Conservation (phyloP, 2,113 vertebrate species). For the Oriolus oriolus region DNA sequence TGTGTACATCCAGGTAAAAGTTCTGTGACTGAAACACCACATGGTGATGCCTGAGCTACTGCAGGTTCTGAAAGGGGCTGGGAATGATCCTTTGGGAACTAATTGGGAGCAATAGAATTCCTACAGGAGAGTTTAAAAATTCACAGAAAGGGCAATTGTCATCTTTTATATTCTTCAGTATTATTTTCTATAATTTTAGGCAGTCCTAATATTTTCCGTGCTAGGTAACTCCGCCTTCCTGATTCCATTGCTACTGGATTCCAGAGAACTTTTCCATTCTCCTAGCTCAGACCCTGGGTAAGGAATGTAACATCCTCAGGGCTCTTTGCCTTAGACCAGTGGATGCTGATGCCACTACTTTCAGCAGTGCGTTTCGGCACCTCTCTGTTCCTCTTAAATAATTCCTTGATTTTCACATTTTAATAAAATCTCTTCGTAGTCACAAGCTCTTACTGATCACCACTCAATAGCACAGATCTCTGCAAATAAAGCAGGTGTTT, state of each 20-base stretch:
- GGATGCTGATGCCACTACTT: not conserved
- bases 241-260: not conserved
- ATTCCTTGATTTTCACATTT: not conserved
- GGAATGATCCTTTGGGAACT: not conserved
- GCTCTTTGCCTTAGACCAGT: not conserved
- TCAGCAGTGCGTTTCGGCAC: not conserved
- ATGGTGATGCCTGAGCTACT: not conserved
- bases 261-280: not conserved
- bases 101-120: not conserved
- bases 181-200: not conserved
- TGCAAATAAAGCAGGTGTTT: not conserved
- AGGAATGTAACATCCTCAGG: not conserved
- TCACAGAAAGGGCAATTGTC: not conserved
- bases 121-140: not conserved
- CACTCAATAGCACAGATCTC: not conserved
- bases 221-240: not conserved
- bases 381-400: not conserved
- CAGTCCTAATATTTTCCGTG: not conserved
- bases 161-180: not conserved
- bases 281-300: not conserved
- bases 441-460: not conserved
- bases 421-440: not conserved
- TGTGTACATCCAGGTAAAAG: not conserved
- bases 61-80: not conserved
- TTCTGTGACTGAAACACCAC: not conserved